Percentiles rank a stretch among this genome's conserved stretches.
Conservation (phyloP, 2,797 vertebrate species). For the Clarias platycephalus region DNA sequence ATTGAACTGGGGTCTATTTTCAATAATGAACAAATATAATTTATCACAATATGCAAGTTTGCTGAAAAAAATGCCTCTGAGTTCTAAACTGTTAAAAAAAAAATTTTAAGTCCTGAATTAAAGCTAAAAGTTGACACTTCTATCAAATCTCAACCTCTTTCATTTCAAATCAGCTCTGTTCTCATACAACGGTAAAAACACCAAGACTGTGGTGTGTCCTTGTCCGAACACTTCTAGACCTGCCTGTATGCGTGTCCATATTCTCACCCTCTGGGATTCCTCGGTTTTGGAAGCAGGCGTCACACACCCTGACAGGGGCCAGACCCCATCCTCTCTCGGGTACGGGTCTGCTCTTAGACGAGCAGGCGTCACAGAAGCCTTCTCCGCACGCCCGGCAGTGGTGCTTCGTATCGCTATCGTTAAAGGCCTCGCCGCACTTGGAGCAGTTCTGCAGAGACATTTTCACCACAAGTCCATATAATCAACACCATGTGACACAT, state of each 20-base stretch:
- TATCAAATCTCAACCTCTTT: no score
- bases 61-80: not conserved
- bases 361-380: slow-evolving; percentile 93
- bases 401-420: slow-evolving; percentile 93
- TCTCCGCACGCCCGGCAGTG: slow-evolving; percentile 97
- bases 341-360: slow-evolving; percentile 89
- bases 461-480: slow-evolving; percentile 15
- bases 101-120: no score
- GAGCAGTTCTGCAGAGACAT: slow-evolving; percentile 80
- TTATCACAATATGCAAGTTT: not conserved
- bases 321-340: slow-evolving; percentile 97
- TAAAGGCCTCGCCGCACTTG: slow-evolving; percentile 86
- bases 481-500: not conserved
- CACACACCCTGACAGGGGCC: slow-evolving; percentile 89
- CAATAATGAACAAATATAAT: not conserved
- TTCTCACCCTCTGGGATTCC: slow-evolving; percentile 71
- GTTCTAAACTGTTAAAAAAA: no score
- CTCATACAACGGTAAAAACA: no score
- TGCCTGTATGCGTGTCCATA: not conserved
- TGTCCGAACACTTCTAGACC: no score
- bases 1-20: not conserved
- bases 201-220: no score
- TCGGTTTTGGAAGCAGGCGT: slow-evolving; percentile 83
- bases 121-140: no score
- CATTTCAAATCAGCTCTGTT: no score